Evolutionary conservation across 2,113 vertebrate genomes (phyloP).

Genomic region (Hydrochoerus hydrochaeris): DNA sequence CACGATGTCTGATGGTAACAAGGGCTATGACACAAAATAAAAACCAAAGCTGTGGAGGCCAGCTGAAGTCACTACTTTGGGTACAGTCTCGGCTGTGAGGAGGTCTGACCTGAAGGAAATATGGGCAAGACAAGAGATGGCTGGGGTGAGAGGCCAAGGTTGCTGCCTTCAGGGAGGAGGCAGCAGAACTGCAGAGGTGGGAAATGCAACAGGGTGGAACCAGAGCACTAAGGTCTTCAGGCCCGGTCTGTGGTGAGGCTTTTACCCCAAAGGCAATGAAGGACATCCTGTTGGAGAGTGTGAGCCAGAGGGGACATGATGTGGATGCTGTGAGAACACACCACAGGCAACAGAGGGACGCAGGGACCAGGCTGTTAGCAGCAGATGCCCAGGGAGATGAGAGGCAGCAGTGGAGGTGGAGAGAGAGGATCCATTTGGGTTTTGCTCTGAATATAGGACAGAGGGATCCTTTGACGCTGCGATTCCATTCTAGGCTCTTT

Average conservation of each 20-base stretch:
- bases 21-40: not conserved
- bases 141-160: not conserved
- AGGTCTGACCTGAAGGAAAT: not conserved
- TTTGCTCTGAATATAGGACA: not conserved
- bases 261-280: not conserved
- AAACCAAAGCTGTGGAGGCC: not conserved
- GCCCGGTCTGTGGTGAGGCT: not conserved
- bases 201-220: too few relatives aligned
- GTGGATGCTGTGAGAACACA: not conserved
- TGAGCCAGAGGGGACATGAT: not conserved
- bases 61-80: not conserved
- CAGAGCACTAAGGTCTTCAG: not conserved
- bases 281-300: not conserved
- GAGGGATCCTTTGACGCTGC: not conserved
- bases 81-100: not conserved
- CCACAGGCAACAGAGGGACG: not conserved
- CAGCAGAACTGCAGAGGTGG: not conserved
- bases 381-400: not conserved
- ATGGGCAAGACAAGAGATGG: not conserved
- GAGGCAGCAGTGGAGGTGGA: too few relatives aligned
- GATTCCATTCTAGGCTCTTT: not conserved
- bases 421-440: not conserved
- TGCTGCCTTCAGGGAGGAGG: not conserved
- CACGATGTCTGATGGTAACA: not conserved
- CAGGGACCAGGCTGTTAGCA: not conserved